These are phyloP conservation scores for Diphyllodes magnificus DNA, from an alignment of 2,113 vertebrate genomes.

Conservation along the genomic window DNA sequence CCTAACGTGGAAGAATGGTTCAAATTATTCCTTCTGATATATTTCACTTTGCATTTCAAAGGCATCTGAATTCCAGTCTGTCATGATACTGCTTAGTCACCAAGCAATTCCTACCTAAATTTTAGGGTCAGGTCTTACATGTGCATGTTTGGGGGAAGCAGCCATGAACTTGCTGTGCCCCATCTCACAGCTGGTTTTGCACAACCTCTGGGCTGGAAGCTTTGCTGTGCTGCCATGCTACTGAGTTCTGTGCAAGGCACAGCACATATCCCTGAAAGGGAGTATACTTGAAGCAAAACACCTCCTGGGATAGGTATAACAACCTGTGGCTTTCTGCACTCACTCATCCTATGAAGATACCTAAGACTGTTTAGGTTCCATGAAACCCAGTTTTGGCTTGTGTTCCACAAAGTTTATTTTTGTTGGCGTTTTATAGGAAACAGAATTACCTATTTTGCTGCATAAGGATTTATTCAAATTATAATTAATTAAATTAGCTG, in stretches of 20 bases:
- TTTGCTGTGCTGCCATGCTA: rapidly evolving
- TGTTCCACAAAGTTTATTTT: neutral
- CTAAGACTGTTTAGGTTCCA: neutral
- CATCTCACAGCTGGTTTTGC: neutral
- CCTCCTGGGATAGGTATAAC: neutral
- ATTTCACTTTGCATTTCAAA: neutral
- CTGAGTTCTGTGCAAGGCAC: neutral
- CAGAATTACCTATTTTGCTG: neutral
- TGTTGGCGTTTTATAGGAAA: neutral
- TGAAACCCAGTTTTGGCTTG: neutral
- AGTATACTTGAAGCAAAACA: neutral
- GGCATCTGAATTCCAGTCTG: neutral
- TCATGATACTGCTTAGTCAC: neutral
- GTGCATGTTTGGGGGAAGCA: neutral
- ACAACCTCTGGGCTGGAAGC: neutral
- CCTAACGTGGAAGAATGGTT: neutral
- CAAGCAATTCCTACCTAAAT: neutral
- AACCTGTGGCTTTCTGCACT: neutral
- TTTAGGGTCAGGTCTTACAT: neutral
- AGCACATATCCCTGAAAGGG: neutral
- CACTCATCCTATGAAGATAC: neutral
- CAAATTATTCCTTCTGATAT: neutral
- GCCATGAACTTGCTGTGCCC: neutral
- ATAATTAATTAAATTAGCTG: neutral
- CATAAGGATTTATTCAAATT: neutral